Evolutionary conservation across 2,113 vertebrate species (phyloP).

Genomic region (Aix galericulata): DNA sequence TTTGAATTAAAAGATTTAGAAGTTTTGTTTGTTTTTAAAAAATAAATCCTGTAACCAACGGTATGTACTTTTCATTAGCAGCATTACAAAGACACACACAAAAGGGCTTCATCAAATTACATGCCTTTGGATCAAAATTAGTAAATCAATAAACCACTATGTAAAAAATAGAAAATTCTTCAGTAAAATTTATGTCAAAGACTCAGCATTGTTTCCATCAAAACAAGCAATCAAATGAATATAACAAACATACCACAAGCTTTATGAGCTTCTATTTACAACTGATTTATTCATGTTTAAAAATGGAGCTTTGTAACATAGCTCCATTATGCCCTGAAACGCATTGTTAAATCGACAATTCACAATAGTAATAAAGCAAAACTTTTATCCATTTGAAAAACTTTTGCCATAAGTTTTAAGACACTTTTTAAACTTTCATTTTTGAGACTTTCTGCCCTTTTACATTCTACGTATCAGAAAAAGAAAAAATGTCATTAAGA

Average conservation of each 20-base stretch:
- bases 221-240: conserved; percentile 19
- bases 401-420: neutral
- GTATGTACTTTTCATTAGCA: neutral
- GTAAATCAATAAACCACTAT: conserved; percentile 26
- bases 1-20: neutral
- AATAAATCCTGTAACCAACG: neutral
- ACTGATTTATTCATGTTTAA: conserved; percentile 36
- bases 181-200: conserved; percentile 21
- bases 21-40: neutral
- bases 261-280: conserved; percentile 36
- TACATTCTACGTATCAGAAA: neutral
- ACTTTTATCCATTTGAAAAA: neutral
- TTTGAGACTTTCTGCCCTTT: neutral
- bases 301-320: neutral
- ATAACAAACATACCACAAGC: neutral
- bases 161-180: conserved; percentile 15
- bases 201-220: neutral
- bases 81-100: neutral
- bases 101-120: neutral
- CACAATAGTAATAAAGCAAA: neutral
- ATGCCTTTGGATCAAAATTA: neutral
- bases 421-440: neutral
- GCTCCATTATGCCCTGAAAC: neutral
- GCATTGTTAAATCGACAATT: neutral
- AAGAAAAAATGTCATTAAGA: neutral